Conservation (phyloP, 1,140 invertebrate genomes). For the Orussus abietinus region DNA sequence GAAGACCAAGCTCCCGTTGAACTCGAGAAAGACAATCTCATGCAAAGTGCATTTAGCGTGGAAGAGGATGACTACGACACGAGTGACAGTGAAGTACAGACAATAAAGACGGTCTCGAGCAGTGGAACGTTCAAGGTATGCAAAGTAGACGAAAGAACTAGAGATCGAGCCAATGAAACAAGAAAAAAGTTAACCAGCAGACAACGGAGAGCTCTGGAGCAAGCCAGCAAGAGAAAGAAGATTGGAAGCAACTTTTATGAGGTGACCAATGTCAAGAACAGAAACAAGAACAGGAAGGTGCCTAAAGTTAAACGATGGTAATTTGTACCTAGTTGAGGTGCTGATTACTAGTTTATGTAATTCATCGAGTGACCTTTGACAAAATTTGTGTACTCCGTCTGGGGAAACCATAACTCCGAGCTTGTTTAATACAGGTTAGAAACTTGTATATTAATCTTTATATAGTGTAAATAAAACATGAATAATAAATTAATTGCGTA, state of each 20-base stretch:
- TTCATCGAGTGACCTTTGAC: too few relatives aligned
- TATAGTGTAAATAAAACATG: too few relatives aligned
- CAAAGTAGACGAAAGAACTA: constrained; percentile 32
- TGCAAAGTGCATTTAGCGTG: constrained; percentile 42
- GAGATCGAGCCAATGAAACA: constrained; percentile 28
- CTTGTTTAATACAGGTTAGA: too few relatives aligned
- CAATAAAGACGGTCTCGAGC: constrained; percentile 48
- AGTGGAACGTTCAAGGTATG: constrained; percentile 62
- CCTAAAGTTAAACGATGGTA: constrained; percentile 30
- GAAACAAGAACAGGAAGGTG: constrained; percentile 64
- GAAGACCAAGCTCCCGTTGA: constrained; percentile 30
- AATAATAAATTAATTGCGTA: too few relatives aligned
- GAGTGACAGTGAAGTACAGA: constrained; percentile 43
- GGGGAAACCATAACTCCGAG: too few relatives aligned
- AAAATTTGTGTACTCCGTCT: too few relatives aligned
- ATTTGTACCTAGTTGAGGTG: too few relatives aligned
- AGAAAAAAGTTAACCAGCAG: constrained; percentile 68
- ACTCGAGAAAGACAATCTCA: constrained; percentile 38
- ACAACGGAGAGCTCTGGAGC: constrained; percentile 69
- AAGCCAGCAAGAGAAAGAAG: constrained; percentile 75
- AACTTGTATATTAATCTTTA: too few relatives aligned
- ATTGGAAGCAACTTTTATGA: constrained; percentile 93
- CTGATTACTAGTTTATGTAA: too few relatives aligned
- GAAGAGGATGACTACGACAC: constrained; percentile 40
- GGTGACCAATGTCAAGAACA: constrained; percentile 89